Conservation (phyloP, 2,888 invertebrate genomes). For the Scrobipalpa atriplicella region DNA sequence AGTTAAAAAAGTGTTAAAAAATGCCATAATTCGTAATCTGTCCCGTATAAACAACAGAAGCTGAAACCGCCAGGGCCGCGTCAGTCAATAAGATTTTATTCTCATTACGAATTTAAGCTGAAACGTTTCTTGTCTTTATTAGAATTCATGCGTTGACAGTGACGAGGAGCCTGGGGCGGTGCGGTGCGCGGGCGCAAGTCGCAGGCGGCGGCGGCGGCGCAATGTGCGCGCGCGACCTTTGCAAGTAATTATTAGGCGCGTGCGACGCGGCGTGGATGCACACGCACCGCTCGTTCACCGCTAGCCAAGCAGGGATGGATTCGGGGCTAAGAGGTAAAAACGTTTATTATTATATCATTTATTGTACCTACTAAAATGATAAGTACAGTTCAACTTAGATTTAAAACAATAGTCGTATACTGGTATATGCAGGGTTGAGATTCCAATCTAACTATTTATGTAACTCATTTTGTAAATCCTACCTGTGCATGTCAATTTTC, state of each 20-base stretch:
- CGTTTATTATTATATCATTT: too few relatives aligned
- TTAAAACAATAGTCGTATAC: too few relatives aligned
- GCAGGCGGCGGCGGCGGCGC: constrained; percentile 48
- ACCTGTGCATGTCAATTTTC: too few relatives aligned
- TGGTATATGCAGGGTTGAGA: too few relatives aligned
- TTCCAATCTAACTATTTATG: too few relatives aligned
- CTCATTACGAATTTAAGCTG: not conserved
- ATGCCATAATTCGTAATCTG: not conserved
- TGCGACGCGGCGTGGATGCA: constrained; percentile 57
- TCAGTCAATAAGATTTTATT: too few relatives aligned
- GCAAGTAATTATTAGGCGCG: constrained; percentile 75
- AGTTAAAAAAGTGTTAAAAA: too few relatives aligned
- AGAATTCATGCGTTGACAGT: constrained; percentile 29
- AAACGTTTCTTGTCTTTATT: constrained; percentile 27
- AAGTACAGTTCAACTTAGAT: too few relatives aligned
- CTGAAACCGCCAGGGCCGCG: not conserved
- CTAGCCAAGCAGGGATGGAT: constrained; percentile 34
- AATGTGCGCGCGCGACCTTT: constrained; percentile 81
- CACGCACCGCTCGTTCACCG: constrained; percentile 45
- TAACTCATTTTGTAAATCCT: too few relatives aligned
- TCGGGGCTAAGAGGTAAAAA: not conserved
- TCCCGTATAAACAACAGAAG: not conserved
- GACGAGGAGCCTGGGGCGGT: constrained; percentile 31
- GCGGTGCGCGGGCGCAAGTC: constrained; percentile 43
- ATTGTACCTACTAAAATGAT: too few relatives aligned